Percentiles rank a stretch among this genome's conserved stretches.
Evolutionary conservation across 2,888 invertebrate species (phyloP).

Genomic region (Psylliodes chrysocephalus): DNA sequence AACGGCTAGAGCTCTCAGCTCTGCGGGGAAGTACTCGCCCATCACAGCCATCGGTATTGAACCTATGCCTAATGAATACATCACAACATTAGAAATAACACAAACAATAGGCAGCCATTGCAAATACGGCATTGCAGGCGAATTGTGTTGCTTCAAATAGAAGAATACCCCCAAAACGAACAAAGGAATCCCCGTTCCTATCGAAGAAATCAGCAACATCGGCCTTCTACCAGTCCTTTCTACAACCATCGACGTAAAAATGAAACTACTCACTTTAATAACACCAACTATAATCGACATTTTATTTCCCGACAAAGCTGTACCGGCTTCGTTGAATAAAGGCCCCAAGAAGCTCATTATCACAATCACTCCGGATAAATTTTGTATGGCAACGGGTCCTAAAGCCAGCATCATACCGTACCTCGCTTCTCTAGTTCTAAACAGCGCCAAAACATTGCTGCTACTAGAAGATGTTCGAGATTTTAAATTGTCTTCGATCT

Average conservation of each 20-base stretch:
- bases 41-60: constrained; percentile 18
- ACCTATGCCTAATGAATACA: constrained; percentile 19
- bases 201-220: constrained; percentile 75
- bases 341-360: constrained; percentile 35
- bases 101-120: constrained; percentile 17
- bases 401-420: constrained; percentile 73
- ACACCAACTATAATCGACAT: constrained; percentile 80
- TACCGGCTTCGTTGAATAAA: constrained; percentile 30
- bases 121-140: background rate
- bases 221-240: constrained; percentile 78
- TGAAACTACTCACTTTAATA: constrained; percentile 79
- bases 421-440: constrained; percentile 10
- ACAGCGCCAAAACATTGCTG: background rate
- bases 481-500: constrained; percentile 16
- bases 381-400: constrained; percentile 19
- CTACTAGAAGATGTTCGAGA: background rate
- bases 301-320: constrained; percentile 62
- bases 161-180: constrained; percentile 70
- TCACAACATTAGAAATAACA: constrained; percentile 16
- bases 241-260: constrained; percentile 76
- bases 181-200: constrained; percentile 72
- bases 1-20: constrained; percentile 4
- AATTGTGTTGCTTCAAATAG: constrained; percentile 55
- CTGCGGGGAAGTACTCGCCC: constrained; percentile 13
- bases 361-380: constrained; percentile 30